Evolutionary conservation across 37 sponge, comb jelly and placozoan species (phyloP), one percentile per base, ranked within the genome.

Genomic region (Axinella damicornis): DNA sequence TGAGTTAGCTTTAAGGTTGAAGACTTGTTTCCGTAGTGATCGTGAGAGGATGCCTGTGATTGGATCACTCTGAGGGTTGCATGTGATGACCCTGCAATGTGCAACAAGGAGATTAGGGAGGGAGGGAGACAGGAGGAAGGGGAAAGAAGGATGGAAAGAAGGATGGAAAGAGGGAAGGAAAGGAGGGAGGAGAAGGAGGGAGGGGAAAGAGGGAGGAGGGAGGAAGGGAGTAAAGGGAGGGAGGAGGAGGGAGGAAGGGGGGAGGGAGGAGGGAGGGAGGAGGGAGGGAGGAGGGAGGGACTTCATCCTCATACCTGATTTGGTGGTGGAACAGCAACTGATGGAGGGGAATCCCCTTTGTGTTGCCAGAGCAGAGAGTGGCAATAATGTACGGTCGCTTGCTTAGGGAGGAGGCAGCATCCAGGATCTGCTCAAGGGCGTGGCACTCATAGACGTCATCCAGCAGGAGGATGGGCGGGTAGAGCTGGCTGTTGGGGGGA

Each of bases 11-110:
- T 92, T 92, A 17, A 88, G 80, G 34, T 85, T 65, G 57, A 79
- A 79, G 36, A 89, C 66, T 22, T 90, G 87, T 79, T 87, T 89
- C 65, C 90, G 80, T 32, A 94, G 87, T 17, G 90, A 82, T 33
- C 94, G 77, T 27, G 91, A 66, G n/a, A 94, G 79, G 32, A 94
- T 83, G 15, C 79, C 76, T 25, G 25, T 64, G 24, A 94, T 68
- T 20, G 90, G 94, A 21, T 90, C 94, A 41, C 53, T 73, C 38
- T 89, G 80, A 41, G 94, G 90, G 19, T 69, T 89, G 59, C 94
- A 94, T 5, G 80, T 87, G 57, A 94, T 56, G 69, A 94, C 77
- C 71, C 94, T 82, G 46, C 46, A 46, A 46, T 46, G 46, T 68
- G 58, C 53, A 55, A 0, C 20, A 75, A 18, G 33, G 20, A 2